Evolutionary conservation across 2,888 invertebrate species (phyloP), one percentile per base, ranked within the genome.

Genomic region (Cheiracanthium punctorium): DNA sequence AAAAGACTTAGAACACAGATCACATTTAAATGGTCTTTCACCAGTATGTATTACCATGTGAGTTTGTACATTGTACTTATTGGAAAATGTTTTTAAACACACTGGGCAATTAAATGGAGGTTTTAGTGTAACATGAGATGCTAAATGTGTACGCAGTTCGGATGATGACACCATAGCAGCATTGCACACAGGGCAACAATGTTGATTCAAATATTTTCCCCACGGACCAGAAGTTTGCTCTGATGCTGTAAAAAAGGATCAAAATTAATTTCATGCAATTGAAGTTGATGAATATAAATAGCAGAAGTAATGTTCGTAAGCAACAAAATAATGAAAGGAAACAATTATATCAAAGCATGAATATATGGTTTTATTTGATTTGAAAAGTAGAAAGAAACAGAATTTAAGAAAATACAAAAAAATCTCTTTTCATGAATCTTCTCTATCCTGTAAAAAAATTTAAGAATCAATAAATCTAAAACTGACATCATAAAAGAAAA

Each of bases 41-140:
- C 82, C 82, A 5, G 82, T 82, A 43, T 82, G 82, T 33, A 82
- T 82, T 12, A 82, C 82, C 76, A 82, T 82, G 32, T 82, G 82
- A 17, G 82, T 82, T 24, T 82, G 82, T n/a, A 82, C 76, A 76
- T 82, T 82, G 58, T 82, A 82, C 69, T 82, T 82, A 33, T 82
- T 82, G 14, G 82, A 82, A 70, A 82, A 82, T 43, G 82, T 82
- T 71, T 82, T 82, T n/a, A 30, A 76, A 71, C 82, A 82, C n/a
- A 82, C 82, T 10, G 82, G 82, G 20, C 82, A 82, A 20, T 82
- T 82, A 71, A 82, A 82, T 20, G 82, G 82, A n/a, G 82, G 82
- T 32, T 76, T 75, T 17, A 82, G 71, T 32, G 75, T 71, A n/a
- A 82, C 82, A 71, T 82, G 82, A 24, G 82, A 74, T 17, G 82